Base-by-base conservation (phyloP, 2,888 invertebrate species). In the Heliconius ismenius region DNA sequence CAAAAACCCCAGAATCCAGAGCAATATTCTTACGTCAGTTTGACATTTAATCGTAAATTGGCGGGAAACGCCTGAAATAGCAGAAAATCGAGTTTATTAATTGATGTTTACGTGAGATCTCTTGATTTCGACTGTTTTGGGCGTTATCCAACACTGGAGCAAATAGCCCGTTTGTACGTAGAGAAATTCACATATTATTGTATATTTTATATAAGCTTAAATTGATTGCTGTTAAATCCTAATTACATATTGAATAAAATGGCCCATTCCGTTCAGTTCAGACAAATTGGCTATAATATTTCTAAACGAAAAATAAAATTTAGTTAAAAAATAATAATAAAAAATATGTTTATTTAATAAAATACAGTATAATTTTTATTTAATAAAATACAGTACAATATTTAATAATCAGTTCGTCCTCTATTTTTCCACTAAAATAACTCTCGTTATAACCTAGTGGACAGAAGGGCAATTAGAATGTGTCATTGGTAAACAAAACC, bases 61-160 rank as follows among this genome's bases (percentile, higher is more conserved):
- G 73, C 70, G 63, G 67, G 69, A 73, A 79, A 80, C 75, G 78
- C 77, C 78, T 79, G 75, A 81, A 80, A 81, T 80, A 81, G 79
- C 79, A 74, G 69, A 77, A 79, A 78, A 81, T 81, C 80, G 68
- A 79, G 73, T 76, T 81, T 81, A 82, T 82, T 81, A 82, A 83
- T 83, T 78, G 80, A 80, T 83, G 83, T 83, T 83, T 82, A 82
- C 79, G 58, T 73, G 68, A 76, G 73, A 77, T 73, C 62, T 63
- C 43, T 73, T 73, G 73, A 78, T 78, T 79, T 79, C 76, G 62
- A 54, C 70, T 68, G 39, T 69, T 76, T 82, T 82, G 81, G 80
- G 80, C 77, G 77, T 77, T 76, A 26, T 82, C 82, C 82, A 82
- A 82, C 80, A 77, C 62, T 69, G 74, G 69, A 74, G 69, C 60